phyloP scores from a whole-genome alignment of 1,140 invertebrate species.

The Papilio aristodemus region DNA sequence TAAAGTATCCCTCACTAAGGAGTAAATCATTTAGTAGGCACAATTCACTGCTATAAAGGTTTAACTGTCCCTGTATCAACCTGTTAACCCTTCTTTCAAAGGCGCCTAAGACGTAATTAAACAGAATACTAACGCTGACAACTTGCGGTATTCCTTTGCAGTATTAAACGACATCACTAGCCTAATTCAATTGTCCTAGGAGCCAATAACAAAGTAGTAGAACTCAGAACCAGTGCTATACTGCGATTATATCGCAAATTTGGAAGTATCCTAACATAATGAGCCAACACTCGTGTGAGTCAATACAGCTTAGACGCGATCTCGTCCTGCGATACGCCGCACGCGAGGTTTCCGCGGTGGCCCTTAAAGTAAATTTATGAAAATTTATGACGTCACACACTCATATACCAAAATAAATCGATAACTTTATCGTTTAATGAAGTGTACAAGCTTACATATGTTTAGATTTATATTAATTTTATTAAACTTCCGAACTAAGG shows the following conservation, averaged over 20 bases:
- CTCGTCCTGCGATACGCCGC: constrained; percentile 1
- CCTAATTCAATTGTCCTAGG: background rate
- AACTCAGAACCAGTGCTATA: background rate
- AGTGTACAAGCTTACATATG: too few relatives aligned
- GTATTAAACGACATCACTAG: too few relatives aligned
- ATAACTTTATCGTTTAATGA: background rate
- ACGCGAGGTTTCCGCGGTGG: background rate
- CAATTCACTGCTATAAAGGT: too few relatives aligned
- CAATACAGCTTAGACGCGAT: background rate
- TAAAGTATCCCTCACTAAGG: too few relatives aligned
- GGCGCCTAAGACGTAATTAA: background rate
- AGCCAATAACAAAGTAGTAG: background rate
- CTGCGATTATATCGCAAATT: background rate
- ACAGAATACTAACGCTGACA: background rate
- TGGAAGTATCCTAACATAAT: background rate
- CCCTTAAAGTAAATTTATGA: constrained; percentile 1
- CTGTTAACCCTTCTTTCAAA: too few relatives aligned
- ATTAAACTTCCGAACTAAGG: too few relatives aligned
- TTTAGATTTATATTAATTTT: too few relatives aligned
- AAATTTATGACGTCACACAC: constrained; percentile 4
- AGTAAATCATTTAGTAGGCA: too few relatives aligned
- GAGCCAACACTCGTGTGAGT: background rate
- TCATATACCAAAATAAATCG: background rate
- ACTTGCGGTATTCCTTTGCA: background rate
- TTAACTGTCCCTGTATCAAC: too few relatives aligned